These are phyloP conservation scores for Saccopteryx leptura DNA, from an alignment of 2,113 vertebrate genomes.

Conservation along the genomic window DNA sequence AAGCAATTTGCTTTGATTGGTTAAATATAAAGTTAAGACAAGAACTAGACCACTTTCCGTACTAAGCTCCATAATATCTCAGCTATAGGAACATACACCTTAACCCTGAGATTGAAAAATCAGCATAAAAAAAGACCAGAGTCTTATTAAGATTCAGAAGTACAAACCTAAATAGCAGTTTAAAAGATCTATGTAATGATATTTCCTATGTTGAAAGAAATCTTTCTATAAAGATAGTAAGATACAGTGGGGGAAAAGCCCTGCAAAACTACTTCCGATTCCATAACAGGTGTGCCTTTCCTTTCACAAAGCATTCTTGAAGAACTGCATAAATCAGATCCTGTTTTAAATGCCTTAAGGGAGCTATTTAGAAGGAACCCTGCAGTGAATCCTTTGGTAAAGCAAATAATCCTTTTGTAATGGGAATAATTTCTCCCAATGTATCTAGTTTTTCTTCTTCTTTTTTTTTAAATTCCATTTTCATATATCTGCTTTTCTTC, in stretches of 20 bases:
- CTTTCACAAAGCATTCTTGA: constrained; percentile 75
- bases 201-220: constrained; percentile 73
- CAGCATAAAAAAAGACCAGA: constrained; percentile 69
- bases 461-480: constrained; percentile 68
- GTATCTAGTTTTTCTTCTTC: constrained; percentile 63
- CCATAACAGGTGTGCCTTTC: constrained; percentile 76
- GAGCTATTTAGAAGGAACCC: constrained; percentile 81
- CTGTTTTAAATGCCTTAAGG: constrained; percentile 81
- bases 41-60: neutral
- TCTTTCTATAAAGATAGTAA: constrained; percentile 65
- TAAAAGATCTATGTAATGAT: constrained; percentile 75
- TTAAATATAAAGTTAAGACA: constrained; percentile 52
- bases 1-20: constrained; percentile 72
- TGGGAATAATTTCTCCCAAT: constrained; percentile 82
- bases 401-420: constrained; percentile 84
- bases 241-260: neutral
- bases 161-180: constrained; percentile 67
- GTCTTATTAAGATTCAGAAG: constrained; percentile 76
- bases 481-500: constrained; percentile 80
- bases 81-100: constrained; percentile 25
- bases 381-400: constrained; percentile 81
- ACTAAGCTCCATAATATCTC: constrained; percentile 47
- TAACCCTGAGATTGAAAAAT: constrained; percentile 65
- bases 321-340: constrained; percentile 82
- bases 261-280: constrained; percentile 67